Percentiles rank a stretch among this genome's conserved stretches.
Evolutionary conservation across 2,888 invertebrate species (phyloP).

Genomic region (Ptychoptera contaminata): DNA sequence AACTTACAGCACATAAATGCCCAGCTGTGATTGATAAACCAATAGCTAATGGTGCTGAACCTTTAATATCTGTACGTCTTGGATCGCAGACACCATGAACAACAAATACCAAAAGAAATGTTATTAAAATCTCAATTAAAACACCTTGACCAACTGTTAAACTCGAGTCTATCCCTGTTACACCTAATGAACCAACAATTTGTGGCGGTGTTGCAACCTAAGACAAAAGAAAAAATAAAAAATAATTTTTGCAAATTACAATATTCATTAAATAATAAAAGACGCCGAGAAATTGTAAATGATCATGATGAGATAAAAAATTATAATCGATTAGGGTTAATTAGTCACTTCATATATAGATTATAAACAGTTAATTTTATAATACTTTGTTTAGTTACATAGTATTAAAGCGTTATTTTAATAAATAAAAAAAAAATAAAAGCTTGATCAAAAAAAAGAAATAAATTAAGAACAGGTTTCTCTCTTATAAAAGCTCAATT

Average conservation of each 20-base stretch:
- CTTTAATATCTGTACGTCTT: conserved; percentile 62
- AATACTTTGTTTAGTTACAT: too few species aligned
- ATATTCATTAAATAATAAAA: background rate
- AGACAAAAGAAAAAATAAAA: background rate
- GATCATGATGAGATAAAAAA: too few species aligned
- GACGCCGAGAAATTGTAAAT: too few species aligned
- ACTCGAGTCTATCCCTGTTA: conserved; percentile 39
- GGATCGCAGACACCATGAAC: conserved; percentile 75
- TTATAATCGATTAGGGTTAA: too few species aligned
- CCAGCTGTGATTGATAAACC: conserved; percentile 74
- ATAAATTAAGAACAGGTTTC: too few species aligned
- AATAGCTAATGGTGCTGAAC: conserved; percentile 72
- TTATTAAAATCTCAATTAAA: conserved; percentile 69
- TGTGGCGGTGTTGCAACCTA: conserved; percentile 35
- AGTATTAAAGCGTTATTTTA: too few species aligned
- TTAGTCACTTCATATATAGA: too few species aligned
- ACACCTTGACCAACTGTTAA: conserved; percentile 60
- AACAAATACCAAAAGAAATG: conserved; percentile 72
- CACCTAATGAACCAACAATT: conserved; percentile 40
- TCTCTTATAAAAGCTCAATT: too few species aligned
- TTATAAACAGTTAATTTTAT: too few species aligned
- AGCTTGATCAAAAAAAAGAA: too few species aligned
- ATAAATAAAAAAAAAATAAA: too few species aligned
- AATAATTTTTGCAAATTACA: background rate
- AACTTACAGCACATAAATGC: conserved; percentile 70